Percentiles rank a stretch among this genome's conserved stretches.
Evolutionary conservation across 2,797 vertebrate species (phyloP).

Genomic region (Siniperca undulata): DNA sequence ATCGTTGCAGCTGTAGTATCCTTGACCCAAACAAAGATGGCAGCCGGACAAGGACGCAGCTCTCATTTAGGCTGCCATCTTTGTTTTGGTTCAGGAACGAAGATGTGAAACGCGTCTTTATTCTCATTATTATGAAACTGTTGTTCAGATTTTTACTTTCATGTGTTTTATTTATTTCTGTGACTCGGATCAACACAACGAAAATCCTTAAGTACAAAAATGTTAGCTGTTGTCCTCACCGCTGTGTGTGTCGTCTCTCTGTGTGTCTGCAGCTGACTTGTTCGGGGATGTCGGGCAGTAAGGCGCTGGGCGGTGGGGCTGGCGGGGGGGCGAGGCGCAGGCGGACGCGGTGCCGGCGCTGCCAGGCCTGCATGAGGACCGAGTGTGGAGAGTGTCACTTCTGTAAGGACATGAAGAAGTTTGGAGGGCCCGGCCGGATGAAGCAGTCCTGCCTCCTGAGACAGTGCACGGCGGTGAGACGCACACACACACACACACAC

Average conservation of each 20-base stretch:
- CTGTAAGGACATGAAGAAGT: constrained; percentile 98
- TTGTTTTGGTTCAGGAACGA: neutral
- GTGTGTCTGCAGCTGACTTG: constrained; percentile 81
- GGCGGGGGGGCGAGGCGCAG: constrained; percentile 88
- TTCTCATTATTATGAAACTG: too few relatives aligned
- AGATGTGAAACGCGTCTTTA: too few relatives aligned
- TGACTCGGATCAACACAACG: too few relatives aligned
- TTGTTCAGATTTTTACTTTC: too few relatives aligned
- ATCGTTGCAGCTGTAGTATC: neutral
- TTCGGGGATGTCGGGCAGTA: constrained; percentile 93
- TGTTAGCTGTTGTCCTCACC: too few relatives aligned
- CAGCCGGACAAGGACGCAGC: neutral
- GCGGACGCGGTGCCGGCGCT: constrained; percentile 94
- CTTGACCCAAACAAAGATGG: constrained; percentile 12
- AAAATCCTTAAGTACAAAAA: too few relatives aligned
- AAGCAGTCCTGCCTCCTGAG: constrained; percentile 95
- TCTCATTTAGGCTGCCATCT: neutral
- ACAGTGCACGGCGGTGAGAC: constrained; percentile 93
- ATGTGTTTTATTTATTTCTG: too few relatives aligned
- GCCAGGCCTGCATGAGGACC: constrained; percentile 93
- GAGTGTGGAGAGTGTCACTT: constrained; percentile 97
- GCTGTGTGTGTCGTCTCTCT: neutral
- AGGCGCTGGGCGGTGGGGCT: constrained; percentile 89
- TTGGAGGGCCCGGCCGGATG: constrained; percentile 94
- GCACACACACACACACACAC: too few relatives aligned